These are phyloP conservation scores for Idaea aversata DNA, from an alignment of 2,888 invertebrate species.

Conservation along the genomic window DNA sequence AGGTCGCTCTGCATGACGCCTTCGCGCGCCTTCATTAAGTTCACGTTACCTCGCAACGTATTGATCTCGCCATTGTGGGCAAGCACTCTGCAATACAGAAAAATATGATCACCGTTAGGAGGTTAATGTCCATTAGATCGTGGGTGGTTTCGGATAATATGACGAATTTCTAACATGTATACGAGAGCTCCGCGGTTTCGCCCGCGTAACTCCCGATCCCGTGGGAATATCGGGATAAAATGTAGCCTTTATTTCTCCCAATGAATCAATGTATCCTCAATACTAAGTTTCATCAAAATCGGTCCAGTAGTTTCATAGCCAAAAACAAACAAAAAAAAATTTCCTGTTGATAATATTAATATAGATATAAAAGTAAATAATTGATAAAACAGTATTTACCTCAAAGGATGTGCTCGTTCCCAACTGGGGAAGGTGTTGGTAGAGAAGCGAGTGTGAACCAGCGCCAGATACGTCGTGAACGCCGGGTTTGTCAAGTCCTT, in stretches of 20 bases:
- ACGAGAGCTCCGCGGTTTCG: too few relatives aligned
- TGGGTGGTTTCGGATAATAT: too few relatives aligned
- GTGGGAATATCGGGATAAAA: too few relatives aligned
- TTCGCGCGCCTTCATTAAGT: constrained; percentile 98
- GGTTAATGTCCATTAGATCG: too few relatives aligned
- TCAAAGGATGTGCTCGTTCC: constrained; percentile 98
- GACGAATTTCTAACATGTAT: too few relatives aligned
- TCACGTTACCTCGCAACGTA: constrained; percentile 98
- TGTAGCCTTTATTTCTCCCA: too few relatives aligned
- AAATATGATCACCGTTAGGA: neutral
- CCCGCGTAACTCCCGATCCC: too few relatives aligned
- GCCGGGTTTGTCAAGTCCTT: constrained; percentile 85
- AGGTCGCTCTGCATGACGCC: constrained; percentile 95
- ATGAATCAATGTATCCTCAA: too few relatives aligned
- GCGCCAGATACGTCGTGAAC: constrained; percentile 96
- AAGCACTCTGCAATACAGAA: constrained; percentile 82
- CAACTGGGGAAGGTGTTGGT: constrained; percentile 99
- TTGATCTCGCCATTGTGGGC: constrained; percentile 99
- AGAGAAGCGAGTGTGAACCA: constrained; percentile 99
- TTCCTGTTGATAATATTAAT: neutral
- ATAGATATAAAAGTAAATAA: constrained; percentile 8
- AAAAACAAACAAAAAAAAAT: neutral
- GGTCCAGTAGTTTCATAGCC: too few relatives aligned
- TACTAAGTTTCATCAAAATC: too few relatives aligned
- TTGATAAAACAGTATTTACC: constrained; percentile 74